Conservation (phyloP, 2,888 invertebrate genomes). For the Trachelus tabidus region DNA sequence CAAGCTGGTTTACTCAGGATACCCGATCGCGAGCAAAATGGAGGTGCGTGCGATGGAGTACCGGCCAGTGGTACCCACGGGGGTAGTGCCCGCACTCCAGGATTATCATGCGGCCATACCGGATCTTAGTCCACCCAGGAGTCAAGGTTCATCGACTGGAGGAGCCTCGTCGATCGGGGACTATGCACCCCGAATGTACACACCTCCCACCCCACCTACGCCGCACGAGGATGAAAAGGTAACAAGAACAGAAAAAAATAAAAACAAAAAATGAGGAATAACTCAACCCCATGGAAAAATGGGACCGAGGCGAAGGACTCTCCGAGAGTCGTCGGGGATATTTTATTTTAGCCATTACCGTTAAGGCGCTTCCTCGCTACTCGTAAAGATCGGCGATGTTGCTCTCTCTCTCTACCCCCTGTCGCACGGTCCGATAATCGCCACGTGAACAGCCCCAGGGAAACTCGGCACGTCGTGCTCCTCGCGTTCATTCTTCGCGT, state of each 20-base stretch:
- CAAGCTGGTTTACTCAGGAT: constrained; percentile 58
- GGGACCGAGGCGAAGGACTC: neutral
- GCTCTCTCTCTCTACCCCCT: no score
- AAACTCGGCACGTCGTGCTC: no score
- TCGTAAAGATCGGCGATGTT: no score
- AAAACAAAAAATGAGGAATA: neutral
- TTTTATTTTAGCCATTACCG: no score
- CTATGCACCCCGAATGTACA: constrained; percentile 64
- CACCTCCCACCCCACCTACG: constrained; percentile 63
- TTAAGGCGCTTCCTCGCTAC: no score
- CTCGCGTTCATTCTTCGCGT: constrained; percentile 37
- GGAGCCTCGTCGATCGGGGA: constrained; percentile 64
- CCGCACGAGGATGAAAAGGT: constrained; percentile 65
- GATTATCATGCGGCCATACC: constrained; percentile 65
- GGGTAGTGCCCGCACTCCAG: constrained; percentile 60
- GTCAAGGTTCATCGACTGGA: constrained; percentile 64
- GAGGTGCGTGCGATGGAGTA: constrained; percentile 72
- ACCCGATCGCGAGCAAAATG: constrained; percentile 63
- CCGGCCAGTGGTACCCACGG: constrained; percentile 68
- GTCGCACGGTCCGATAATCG: constrained; percentile 15
- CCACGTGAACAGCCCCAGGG: no score
- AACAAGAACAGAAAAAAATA: constrained; percentile 22
- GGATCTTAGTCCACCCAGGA: constrained; percentile 63
- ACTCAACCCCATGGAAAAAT: neutral
- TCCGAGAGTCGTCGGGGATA: no score